phyloP scores from a whole-genome alignment of 2,113 vertebrate species.

The Copsychus sechellarum region DNA sequence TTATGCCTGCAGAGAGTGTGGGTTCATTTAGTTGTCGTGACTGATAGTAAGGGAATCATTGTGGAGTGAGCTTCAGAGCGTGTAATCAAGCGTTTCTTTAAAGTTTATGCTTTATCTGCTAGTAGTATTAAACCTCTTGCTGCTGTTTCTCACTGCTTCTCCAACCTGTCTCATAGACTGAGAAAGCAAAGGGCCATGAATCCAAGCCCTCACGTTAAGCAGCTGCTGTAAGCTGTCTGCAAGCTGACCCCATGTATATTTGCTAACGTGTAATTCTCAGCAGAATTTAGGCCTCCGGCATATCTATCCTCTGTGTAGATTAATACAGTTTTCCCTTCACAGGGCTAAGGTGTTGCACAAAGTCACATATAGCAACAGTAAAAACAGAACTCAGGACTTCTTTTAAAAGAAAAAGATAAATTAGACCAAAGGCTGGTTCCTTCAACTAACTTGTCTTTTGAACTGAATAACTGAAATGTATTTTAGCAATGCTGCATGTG shows the following conservation, averaged over 20 bases:
- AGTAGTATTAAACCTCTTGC: neutral
- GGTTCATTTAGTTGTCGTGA: neutral
- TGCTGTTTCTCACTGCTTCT: neutral
- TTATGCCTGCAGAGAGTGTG: neutral
- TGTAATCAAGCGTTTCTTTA: neutral
- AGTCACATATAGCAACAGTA: neutral
- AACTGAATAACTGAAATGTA: neutral
- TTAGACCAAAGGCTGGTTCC: neutral
- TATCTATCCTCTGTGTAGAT: neutral
- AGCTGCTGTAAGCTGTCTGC: neutral
- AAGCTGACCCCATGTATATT: neutral
- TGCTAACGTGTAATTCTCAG: neutral
- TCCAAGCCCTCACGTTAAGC: neutral
- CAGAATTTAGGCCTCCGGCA: neutral
- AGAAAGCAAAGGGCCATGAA: neutral
- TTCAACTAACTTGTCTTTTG: neutral
- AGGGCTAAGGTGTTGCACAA: neutral
- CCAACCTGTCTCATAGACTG: neutral
- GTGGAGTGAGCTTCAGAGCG: neutral
- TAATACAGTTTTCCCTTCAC: neutral
- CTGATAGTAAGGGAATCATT: neutral
- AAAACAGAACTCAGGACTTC: neutral
- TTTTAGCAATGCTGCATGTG: neutral
- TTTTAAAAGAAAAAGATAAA: neutral
- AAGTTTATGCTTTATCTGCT: neutral